Conservation (phyloP, 2,888 invertebrate genomes). For the Tuberolachnus salignus region DNA sequence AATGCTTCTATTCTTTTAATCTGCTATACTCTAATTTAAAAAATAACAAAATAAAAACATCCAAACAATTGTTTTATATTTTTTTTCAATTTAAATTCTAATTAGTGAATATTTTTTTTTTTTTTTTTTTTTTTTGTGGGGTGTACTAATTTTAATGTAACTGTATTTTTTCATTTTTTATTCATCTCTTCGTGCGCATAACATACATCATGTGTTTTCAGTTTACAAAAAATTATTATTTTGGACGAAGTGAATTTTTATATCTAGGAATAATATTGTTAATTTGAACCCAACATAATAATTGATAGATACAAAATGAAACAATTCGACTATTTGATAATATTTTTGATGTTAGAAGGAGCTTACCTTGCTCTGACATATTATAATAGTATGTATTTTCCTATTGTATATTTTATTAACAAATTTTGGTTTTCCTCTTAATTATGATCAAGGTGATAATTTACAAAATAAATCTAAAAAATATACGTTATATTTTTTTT, state of each 20-base stretch:
- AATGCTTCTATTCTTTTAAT: slow-evolving; percentile 24
- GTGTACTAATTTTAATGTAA: not conserved
- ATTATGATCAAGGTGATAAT: no score
- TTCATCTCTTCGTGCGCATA: not conserved
- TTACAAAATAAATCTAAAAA: not conserved
- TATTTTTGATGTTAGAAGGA: no score
- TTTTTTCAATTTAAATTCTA: slow-evolving; percentile 51
- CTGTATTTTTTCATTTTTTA: not conserved
- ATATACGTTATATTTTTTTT: not conserved
- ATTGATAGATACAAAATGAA: no score
- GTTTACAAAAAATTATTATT: no score
- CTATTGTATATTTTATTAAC: no score
- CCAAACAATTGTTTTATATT: slow-evolving; percentile 38
- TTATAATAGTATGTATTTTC: no score
- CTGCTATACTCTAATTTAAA: slow-evolving; percentile 19
- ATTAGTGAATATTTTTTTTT: slow-evolving; percentile 33
- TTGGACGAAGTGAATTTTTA: not conserved
- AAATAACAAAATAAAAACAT: slow-evolving; percentile 13
- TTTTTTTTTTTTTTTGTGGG: not conserved
- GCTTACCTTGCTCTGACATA: no score
- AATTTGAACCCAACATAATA: not conserved
- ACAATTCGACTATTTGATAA: no score
- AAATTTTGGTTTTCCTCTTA: no score
- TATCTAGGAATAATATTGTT: not conserved
- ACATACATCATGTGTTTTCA: not conserved